Evolutionary conservation across 2,888 invertebrate species (phyloP), one percentile per base, ranked within the genome.

Genomic region (Drosophila dives): DNA sequence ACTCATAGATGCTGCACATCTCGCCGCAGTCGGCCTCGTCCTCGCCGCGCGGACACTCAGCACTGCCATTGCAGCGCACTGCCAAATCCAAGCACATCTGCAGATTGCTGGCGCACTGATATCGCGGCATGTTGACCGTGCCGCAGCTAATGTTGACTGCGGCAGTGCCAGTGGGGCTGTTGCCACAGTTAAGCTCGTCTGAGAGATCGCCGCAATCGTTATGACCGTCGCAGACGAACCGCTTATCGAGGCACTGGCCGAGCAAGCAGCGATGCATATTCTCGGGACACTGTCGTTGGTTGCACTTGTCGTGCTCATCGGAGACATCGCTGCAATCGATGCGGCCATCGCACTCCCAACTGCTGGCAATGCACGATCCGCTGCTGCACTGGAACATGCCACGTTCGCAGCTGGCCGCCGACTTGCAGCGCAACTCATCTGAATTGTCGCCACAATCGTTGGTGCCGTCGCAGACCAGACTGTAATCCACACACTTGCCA

Each of bases 321-420:
- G 96, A 95, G 15, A 93, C 94, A 91, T 98, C 97, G 0, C 91
- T 82, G 90, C 98, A 98, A 92, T 98, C 97, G 51, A 93, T 93
- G n/a, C 94, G 93, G 0, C 94, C 94, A 91, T 98, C 96, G 91
- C 98, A 98, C 51, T 95, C 94, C 93, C 94, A 95, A 56, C 92
- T 93, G 67, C 94, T 92, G 7, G 95, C 94, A 59, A 98, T 95
- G 88, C 98, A 98, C 26, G 94, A 93, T 1, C 95, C 96, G 74
- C 94, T 94, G 32, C 92, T 92, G 90, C 97, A 97, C 72, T 95
- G 95, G 90, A 94, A 96, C 89, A 94, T 93, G 0, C 93, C 93
- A 0, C 90, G 85, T 4, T 91, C 90, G 83, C 95, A 95, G 15
- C 32, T 42, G 38, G 56, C 45, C 0, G 56, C 42, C 0, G 64